Conservation (phyloP, 2,113 vertebrate genomes). For the Capricornis sumatraensis region DNA sequence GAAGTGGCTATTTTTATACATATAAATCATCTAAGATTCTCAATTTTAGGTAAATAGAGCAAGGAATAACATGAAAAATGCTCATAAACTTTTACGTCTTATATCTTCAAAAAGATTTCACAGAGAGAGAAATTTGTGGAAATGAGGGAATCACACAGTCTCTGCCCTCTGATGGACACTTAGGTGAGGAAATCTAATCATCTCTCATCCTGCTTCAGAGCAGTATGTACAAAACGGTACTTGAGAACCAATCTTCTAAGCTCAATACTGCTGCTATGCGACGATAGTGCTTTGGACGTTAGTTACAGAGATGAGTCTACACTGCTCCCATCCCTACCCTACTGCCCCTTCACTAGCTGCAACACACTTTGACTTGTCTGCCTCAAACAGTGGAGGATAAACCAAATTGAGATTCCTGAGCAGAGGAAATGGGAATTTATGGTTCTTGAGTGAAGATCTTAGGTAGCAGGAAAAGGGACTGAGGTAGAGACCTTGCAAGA, state of each 20-base stretch:
- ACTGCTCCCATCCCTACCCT: neutral
- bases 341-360: neutral
- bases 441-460: neutral
- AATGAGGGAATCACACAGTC: neutral
- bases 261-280: neutral
- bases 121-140: neutral
- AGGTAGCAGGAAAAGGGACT: neutral
- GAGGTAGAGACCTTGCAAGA: neutral
- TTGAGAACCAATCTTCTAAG: neutral
- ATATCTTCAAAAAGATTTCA: neutral
- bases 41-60: neutral
- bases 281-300: neutral
- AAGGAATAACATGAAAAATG: neutral
- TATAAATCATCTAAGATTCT: neutral
- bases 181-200: neutral
- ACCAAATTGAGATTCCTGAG: neutral
- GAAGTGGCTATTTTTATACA: neutral
- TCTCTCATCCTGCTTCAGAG: neutral
- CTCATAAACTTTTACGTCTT: neutral
- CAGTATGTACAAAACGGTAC: neutral
- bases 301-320: neutral
- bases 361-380: neutral
- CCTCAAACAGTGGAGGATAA: neutral
- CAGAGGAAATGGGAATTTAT: neutral
- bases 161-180: neutral